Conservation (phyloP, 23 tunicate species). For the Trididemnum nubilum region DNA sequence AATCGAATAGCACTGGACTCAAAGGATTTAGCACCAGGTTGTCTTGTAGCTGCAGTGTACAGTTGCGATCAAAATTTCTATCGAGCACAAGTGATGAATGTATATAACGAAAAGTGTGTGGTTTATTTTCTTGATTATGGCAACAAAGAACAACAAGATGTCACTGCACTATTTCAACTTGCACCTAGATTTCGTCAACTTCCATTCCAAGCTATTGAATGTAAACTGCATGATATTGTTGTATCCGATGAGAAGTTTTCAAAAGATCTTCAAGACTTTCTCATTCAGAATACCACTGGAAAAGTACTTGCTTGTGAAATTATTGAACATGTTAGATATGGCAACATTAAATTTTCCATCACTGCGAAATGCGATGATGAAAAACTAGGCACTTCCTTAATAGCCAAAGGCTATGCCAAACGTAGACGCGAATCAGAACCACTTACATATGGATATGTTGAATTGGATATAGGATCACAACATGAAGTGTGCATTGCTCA, state of each 20-base stretch:
- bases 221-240: conserved; percentile 28
- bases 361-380: not conserved
- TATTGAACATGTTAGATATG: conserved; percentile 10
- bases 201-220: conserved; percentile 48
- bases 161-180: conserved; percentile 22
- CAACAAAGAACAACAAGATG: conserved; percentile 43
- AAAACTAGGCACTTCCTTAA: not conserved
- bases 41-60: conserved; percentile 41
- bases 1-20: not conserved
- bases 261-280: not conserved
- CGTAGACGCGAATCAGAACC: not conserved
- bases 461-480: conserved; percentile 22
- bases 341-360: not conserved
- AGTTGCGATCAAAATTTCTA: conserved; percentile 45
- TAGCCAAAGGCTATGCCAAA: conserved; percentile 23
- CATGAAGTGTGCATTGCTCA: conserved; percentile 19
- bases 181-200: conserved; percentile 34
- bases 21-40: conserved; percentile 25
- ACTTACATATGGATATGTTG: not conserved
- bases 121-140: conserved; percentile 55
- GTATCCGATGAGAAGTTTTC: not conserved
- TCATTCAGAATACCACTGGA: not conserved
- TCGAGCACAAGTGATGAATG: conserved; percentile 39
- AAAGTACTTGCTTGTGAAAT: not conserved
- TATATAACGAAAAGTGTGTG: conserved; percentile 30